Evolutionary conservation across 2,888 invertebrate genomes (phyloP), one percentile per base, ranked within the genome.

Genomic region (Hyposoter didymator): DNA sequence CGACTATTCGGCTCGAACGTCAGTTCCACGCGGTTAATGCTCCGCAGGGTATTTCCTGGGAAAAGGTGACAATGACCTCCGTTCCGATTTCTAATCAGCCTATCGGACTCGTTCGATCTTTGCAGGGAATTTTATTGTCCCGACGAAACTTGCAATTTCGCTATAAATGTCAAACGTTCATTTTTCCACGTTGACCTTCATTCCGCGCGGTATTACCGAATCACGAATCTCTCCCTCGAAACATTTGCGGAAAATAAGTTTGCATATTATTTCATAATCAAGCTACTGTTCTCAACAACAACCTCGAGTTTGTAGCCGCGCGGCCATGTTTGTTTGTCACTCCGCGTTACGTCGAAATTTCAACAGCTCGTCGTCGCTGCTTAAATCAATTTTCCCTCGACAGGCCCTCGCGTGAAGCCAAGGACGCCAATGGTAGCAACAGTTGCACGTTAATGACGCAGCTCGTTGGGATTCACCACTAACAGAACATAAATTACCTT

Each of bases 401-500:
- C 80, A 84, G 75, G 66, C 76, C 62, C 66, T 67, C 66, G 59
- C 66, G 59, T 35, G 75, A 76, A 76, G n/a, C 72, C 55, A 64
- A 72, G 69, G 43, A 66, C 35, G 76, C 45, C 72, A 84, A 55
- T 39, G 49, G 22, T 84, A 80, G 87, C 85, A 85, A 85, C 84
- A 85, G 85, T 84, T 82, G 85, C 83, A 75, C 67, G 75, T 74
- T 83, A 81, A 87, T 85, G 83, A 72, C 82, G 74, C 64, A 78
- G 52, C 82, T 87, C 78, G 78, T 78, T 67, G 62, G 78, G 73
- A 78, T 83, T 72, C 52, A 39, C 39, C 78, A 45, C 69, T 78
- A 28, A 74, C 75, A 45, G 69, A 85, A 87, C 85, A 84, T 85
- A 85, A 87, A 87, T 87, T 87, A 87, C 83, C 85, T 72, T 79